Evolutionary conservation across 1,140 invertebrate genomes (phyloP), one percentile per base, ranked within the genome.

Genomic region (Tetramorium simillimum): DNA sequence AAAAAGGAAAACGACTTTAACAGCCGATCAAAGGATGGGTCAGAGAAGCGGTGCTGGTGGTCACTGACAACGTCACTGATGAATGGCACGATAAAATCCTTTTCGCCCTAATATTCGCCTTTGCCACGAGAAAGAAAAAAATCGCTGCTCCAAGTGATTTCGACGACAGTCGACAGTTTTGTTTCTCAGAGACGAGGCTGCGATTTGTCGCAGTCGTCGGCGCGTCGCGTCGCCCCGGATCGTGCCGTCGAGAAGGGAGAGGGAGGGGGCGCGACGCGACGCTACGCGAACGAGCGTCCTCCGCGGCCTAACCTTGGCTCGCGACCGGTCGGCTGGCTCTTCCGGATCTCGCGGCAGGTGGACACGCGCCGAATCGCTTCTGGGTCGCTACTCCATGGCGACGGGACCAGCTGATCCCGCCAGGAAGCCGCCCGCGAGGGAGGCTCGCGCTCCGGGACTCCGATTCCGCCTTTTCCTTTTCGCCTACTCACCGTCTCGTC

Each of bases 231-330:
- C 69, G 9, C 24, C 43, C 16, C 24, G 24, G 24, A 49, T 28
- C 16, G 3, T 9, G 16, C 16, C 46, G 69, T 14, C 2, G 3
- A 3, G 7, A 3, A 24, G 65, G 12, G 65, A 5, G 12, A 7
- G 16, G 18, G 18, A 46, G n/a, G n/a, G 21, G 21, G 4, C 33
- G 40, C 33, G 63, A 40, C 7, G 62, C 21, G 40, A 62, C 58
- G 58, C 24, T 40, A 78, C 16, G 58, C 24, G 58, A 65, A 21
- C 2, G 10, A 63, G 40, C 58, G 40, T 62, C 73, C 16, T 46
- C 33, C 33, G 56, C 53, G 16, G 14, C 62, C 62, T 86, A 87
- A 90, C 86, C 89, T 88, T 69, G 10, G 69, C 12, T 28, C 10
- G 9, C 10, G 9, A 9, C 1, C 21, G 51, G 14, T 14, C 12